These are phyloP conservation scores for Diplodus sargus DNA, from an alignment of 2,797 vertebrate species.

Conservation along the genomic window DNA sequence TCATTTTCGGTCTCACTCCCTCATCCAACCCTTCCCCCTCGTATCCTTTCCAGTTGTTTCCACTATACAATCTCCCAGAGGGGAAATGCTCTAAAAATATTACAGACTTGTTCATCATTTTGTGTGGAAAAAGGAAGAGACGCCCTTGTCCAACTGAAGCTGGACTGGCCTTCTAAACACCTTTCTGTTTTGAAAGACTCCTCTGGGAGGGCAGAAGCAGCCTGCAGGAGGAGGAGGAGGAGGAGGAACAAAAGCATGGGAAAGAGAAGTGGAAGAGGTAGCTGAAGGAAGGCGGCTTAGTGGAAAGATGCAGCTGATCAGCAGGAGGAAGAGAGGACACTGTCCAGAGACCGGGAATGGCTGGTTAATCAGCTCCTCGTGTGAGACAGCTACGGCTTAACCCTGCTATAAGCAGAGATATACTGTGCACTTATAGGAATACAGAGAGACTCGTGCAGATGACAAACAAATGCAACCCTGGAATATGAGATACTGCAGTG, in stretches of 20 bases:
- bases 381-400: constrained; percentile 27
- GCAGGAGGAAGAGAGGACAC: constrained; percentile 38
- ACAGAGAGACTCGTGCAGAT: neutral
- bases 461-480: constrained; percentile 5
- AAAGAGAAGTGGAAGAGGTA: constrained; percentile 13
- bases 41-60: constrained; percentile 44
- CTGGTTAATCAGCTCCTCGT: constrained; percentile 59
- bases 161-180: constrained; percentile 29
- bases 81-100: constrained; percentile 62
- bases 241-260: constrained; percentile 33
- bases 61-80: constrained; percentile 31
- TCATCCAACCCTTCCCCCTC: constrained; percentile 21
- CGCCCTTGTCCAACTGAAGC: constrained; percentile 19
- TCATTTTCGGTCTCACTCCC: neutral
- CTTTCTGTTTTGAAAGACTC: constrained; percentile 16
- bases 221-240: constrained; percentile 9
- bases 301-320: constrained; percentile 10
- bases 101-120: constrained; percentile 27
- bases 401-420: constrained; percentile 8
- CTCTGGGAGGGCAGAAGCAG: constrained; percentile 11
- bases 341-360: constrained; percentile 48
- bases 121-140: constrained; percentile 29
- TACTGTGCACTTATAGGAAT: neutral
- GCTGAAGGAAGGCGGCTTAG: constrained; percentile 27
- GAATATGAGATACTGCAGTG: neutral